Evolutionary conservation across 2,113 vertebrate genomes (phyloP).

Genomic region (Silurus asotus): DNA sequence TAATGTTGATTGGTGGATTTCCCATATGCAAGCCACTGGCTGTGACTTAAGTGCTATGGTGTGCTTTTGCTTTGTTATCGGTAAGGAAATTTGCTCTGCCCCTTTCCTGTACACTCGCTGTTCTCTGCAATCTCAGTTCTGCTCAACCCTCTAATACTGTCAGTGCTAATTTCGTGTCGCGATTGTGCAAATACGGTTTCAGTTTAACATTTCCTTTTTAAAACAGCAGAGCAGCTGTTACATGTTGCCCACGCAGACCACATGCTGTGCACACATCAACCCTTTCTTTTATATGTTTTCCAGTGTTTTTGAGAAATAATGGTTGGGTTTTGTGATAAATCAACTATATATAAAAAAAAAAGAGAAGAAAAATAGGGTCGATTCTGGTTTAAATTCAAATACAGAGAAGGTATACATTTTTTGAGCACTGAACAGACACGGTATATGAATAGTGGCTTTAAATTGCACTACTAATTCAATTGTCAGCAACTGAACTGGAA

Average conservation of each 20-base stretch:
- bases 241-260: neutral
- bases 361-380: neutral
- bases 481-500: neutral
- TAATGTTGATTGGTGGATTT: neutral
- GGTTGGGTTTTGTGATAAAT: neutral
- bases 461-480: neutral
- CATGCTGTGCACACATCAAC: neutral
- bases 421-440: neutral
- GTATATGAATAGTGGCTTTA: neutral
- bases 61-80: neutral
- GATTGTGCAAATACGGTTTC: neutral
- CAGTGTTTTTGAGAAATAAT: neutral
- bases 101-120: neutral
- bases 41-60: neutral
- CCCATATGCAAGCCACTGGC: neutral
- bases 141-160: neutral
- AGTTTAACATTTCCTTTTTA: neutral
- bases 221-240: neutral
- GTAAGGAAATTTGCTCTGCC: neutral
- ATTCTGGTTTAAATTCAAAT: neutral
- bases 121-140: neutral
- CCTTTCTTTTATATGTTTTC: neutral
- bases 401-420: neutral
- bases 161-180: neutral
- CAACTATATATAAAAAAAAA: neutral